Evolutionary conservation across 1,140 invertebrate genomes (phyloP).

Genomic region (Caenorhabditis briggsae): DNA sequence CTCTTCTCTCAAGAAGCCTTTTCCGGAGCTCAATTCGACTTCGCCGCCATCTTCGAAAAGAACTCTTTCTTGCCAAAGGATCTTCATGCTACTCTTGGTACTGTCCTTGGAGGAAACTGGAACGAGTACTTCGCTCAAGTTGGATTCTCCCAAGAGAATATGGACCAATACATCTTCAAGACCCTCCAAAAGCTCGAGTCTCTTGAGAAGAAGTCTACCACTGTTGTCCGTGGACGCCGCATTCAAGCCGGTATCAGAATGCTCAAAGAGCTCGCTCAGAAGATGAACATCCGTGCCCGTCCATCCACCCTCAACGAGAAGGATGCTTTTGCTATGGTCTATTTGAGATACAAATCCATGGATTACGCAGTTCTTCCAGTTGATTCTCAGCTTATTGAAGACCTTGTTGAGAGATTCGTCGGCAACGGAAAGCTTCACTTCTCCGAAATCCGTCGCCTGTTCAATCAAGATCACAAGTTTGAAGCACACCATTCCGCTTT

Average conservation of each 20-base stretch:
- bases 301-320: constrained; percentile 22
- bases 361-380: constrained; percentile 66
- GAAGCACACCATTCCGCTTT: constrained; percentile 47
- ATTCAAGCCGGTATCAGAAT: constrained; percentile 20
- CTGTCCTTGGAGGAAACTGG: constrained; percentile 67
- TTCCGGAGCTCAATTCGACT: constrained; percentile 61
- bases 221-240: constrained; percentile 47
- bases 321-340: constrained; percentile 62
- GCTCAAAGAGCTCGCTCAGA: constrained; percentile 61
- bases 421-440: constrained; percentile 62
- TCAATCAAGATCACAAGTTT: constrained; percentile 50
- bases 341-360: constrained; percentile 67
- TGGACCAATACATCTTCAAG: constrained; percentile 65
- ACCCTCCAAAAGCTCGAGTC: constrained; percentile 29
- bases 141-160: constrained; percentile 67
- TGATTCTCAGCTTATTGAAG: constrained; percentile 56
- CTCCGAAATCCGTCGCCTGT: constrained; percentile 46
- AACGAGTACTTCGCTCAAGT: constrained; percentile 63
- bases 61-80: constrained; percentile 68
- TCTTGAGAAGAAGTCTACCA: constrained; percentile 55
- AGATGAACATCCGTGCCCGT: constrained; percentile 60
- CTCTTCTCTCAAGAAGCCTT: constrained; percentile 57
- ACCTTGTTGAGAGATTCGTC: constrained; percentile 60
- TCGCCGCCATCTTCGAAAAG: constrained; percentile 64
- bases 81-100: constrained; percentile 60